Percentiles rank a stretch among this genome's conserved stretches.
These are phyloP conservation scores for Pteronura brasiliensis DNA, from an alignment of 2,113 vertebrate species.

Conservation along the genomic window DNA sequence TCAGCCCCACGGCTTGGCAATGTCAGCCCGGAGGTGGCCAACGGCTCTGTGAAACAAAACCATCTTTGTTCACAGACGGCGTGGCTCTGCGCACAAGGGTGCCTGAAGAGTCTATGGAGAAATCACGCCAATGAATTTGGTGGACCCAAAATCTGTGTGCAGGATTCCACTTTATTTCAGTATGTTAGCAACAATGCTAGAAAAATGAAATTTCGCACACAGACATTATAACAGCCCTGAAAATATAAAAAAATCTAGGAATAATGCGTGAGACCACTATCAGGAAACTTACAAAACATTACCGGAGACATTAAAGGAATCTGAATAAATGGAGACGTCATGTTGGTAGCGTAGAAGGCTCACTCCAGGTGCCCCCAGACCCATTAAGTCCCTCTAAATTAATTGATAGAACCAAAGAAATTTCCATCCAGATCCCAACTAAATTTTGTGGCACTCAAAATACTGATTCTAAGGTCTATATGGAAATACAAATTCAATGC, in stretches of 20 bases:
- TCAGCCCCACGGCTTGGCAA: fast-evolving
- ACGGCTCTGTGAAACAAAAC: fast-evolving
- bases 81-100: fast-evolving
- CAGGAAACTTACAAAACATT: fast-evolving
- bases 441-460: background rate
- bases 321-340: background rate
- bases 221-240: background rate
- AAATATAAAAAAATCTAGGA: background rate
- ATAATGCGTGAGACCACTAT: fast-evolving
- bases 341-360: too few relatives aligned
- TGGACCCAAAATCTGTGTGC: too few relatives aligned
- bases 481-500: background rate
- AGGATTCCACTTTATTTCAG: background rate
- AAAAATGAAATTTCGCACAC: background rate
- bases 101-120: background rate
- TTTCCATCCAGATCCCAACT: background rate
- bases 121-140: fast-evolving
- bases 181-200: background rate
- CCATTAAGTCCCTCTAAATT: background rate
- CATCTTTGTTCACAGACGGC: fast-evolving
- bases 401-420: background rate
- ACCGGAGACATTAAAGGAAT: too few relatives aligned
- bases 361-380: background rate
- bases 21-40: fast-evolving
- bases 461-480: too few relatives aligned